Percentiles rank a stretch among this genome's conserved stretches.
phyloP scores from a whole-genome alignment of 2,113 vertebrate genomes.

The Cyanoliseus patagonus region DNA sequence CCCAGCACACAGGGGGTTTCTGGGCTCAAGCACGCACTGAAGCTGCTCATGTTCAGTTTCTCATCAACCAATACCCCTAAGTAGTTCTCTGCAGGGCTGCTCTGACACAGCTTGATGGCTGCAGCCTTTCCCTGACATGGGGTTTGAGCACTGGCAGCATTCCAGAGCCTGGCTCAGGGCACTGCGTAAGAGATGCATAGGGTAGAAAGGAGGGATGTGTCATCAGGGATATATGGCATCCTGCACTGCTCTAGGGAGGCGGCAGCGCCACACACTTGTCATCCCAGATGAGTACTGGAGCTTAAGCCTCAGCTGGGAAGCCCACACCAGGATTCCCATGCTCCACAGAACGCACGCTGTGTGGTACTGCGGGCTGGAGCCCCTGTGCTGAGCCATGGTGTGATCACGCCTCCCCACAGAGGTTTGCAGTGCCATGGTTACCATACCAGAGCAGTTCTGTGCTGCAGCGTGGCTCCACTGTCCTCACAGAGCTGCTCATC shows the following conservation, averaged over 20 bases:
- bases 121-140: background rate
- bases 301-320: background rate
- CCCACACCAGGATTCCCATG: background rate
- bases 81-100: background rate
- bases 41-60: background rate
- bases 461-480: background rate
- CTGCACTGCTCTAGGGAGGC: background rate
- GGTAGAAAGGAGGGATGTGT: background rate
- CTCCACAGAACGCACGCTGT: background rate
- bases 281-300: background rate
- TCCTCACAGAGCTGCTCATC: background rate
- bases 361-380: background rate
- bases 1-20: background rate
- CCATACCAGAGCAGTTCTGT: background rate
- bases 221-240: too few relatives aligned
- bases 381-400: background rate
- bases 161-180: fast-evolving
- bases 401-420: slow-evolving; percentile 30
- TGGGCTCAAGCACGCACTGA: background rate
- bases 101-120: background rate
- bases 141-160: background rate
- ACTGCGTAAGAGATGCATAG: fast-evolving
- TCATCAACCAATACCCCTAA: background rate
- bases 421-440: slow-evolving; percentile 28
- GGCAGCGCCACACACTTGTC: background rate